These are phyloP conservation scores for Drosophila kohkoa DNA, from an alignment of 1,140 invertebrate species.

Conservation along the genomic window DNA sequence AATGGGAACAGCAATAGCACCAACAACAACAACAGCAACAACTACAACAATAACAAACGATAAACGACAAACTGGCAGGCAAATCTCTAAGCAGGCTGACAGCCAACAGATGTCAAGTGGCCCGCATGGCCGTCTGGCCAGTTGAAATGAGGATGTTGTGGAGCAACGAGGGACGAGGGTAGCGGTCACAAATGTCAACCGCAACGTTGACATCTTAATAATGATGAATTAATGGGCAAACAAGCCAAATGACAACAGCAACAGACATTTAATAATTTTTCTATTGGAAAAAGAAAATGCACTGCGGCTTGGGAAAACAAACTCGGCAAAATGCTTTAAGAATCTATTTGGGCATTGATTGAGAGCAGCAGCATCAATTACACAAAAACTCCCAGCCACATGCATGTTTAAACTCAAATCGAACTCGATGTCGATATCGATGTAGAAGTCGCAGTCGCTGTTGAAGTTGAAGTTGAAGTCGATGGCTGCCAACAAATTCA, in stretches of 20 bases:
- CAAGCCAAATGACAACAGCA: constrained; percentile 67
- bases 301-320: constrained; percentile 52
- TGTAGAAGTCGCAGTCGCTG: background rate
- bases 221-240: constrained; percentile 83
- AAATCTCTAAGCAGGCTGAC: constrained; percentile 63
- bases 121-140: constrained; percentile 59
- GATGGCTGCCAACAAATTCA: constrained; percentile 80
- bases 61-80: constrained; percentile 28
- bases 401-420: background rate
- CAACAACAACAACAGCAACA: constrained; percentile 11
- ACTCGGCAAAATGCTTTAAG: constrained; percentile 31
- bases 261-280: constrained; percentile 76
- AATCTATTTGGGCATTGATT: constrained; percentile 73
- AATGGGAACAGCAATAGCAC: background rate
- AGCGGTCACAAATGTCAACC: constrained; percentile 75
- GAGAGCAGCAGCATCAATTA: constrained; percentile 77
- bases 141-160: background rate
- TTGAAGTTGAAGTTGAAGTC: constrained; percentile 10
- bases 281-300: constrained; percentile 65
- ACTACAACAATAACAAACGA: constrained; percentile 38
- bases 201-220: constrained; percentile 81
- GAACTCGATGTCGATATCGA: background rate
- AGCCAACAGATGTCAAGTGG: constrained; percentile 80
- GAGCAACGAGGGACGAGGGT: constrained; percentile 7
- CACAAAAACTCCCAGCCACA: constrained; percentile 4